Base-by-base conservation (phyloP, 2,888 invertebrate species). In the Hipparchia semele region DNA sequence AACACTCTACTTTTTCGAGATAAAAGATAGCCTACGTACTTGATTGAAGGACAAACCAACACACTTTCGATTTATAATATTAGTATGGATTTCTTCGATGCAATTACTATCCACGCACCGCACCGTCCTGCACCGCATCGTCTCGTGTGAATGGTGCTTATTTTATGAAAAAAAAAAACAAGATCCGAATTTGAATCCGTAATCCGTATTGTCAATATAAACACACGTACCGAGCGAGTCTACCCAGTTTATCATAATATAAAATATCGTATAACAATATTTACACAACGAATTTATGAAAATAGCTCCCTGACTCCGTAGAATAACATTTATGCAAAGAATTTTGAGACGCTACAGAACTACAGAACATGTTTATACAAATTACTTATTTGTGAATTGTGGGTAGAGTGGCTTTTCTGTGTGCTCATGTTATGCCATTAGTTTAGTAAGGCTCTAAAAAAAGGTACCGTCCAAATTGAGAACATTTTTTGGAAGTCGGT, bases 151-250 rank as follows among this genome's bases (percentile, higher is more conserved):
- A 49, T 49, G 13, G 62, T 13, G 1, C 13, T 9, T 13, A 9
- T 49, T 49, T 39, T 39, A 39, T 39, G 56, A 56, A 13, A 7
- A 56, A 13, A 13, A 56, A 65, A 33, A 65, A 33, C 51, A 33
- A 53, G 23, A 65, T 9, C 53, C 51, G 3, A 53, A 65, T 65
- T 33, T 39, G 33, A 53, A 53, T 58, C 13, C 45, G 39, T 45
- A 58, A 58, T 67, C 67, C 67, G 67, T 67, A 67, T 67, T 67
- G 66, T 66, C 66, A 66, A 66, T 66, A 23, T 58, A 56, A 67
- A 67, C 56, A 67, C 56, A 58, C 13, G 53, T 64, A 64, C 64
- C 64, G 51, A 39, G 12, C 1, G 54, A 66, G 13, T 13, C 53
- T 12, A 53, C 56, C 46, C 23, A 53, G 56, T 58, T 67, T 6